A percentile compares a stretch with the other conserved stretches of the same genome.
Conservation (phyloP, 2,113 vertebrate species). For the Lathamus discolor region DNA sequence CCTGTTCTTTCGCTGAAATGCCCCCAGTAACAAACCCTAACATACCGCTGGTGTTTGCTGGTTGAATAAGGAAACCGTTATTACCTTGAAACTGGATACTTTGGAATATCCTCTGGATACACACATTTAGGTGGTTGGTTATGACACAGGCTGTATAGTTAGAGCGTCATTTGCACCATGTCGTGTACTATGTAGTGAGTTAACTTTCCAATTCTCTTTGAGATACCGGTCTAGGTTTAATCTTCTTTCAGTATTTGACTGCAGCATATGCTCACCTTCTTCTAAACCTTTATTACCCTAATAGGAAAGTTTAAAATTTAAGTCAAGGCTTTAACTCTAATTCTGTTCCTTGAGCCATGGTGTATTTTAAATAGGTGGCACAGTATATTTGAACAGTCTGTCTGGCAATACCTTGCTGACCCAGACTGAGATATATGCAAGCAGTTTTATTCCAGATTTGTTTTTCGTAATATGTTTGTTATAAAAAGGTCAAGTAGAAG, state of each 20-base stretch:
- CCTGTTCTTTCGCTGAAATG: neutral
- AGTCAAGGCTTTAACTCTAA: slow-evolving; percentile 4
- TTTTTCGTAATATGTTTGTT: slow-evolving; percentile 48
- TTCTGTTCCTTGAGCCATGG: neutral
- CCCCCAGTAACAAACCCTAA: neutral
- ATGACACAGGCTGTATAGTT: neutral
- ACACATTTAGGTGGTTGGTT: neutral
- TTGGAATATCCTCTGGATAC: neutral
- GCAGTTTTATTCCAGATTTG: slow-evolving; percentile 1
- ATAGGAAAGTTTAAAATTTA: neutral
- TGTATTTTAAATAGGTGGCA: neutral
- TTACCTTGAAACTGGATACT: neutral
- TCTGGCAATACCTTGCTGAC: slow-evolving; percentile 1
- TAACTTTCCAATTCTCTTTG: neutral
- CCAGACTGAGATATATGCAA: neutral
- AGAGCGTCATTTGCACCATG: neutral
- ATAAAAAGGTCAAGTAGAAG: slow-evolving; percentile 70
- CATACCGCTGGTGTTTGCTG: fast-evolving
- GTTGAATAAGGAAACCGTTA: neutral
- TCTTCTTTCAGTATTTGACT: neutral
- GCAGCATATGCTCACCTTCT: neutral
- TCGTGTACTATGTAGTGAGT: neutral
- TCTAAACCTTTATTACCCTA: slow-evolving; percentile 9
- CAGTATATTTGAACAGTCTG: neutral
- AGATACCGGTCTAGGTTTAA: neutral